Percentiles rank a stretch among this genome's conserved stretches.
Conservation (phyloP, 2,888 invertebrate species). For the Platypus cylindrus region DNA sequence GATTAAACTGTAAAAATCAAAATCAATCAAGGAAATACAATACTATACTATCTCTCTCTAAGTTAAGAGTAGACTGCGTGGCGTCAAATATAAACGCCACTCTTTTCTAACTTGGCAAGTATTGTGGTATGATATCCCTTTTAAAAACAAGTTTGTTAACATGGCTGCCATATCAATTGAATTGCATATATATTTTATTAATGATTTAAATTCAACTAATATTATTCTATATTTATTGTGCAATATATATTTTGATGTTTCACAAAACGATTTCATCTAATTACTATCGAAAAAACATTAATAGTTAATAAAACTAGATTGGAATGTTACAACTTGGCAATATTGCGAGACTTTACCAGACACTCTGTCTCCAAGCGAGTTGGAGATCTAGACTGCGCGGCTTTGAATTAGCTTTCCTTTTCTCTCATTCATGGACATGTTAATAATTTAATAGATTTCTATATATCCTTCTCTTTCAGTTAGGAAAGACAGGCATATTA, state of each 20-base stretch:
- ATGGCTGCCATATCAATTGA: conserved; percentile 43
- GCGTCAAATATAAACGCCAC: conserved; percentile 11
- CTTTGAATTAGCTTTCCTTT: conserved; percentile 40
- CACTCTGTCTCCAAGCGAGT: conserved; percentile 86
- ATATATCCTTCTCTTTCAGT: too few species aligned
- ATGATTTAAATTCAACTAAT: neutral
- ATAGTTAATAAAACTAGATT: conserved; percentile 6
- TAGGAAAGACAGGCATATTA: too few species aligned
- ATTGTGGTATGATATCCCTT: conserved; percentile 48
- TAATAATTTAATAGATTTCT: too few species aligned
- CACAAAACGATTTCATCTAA: neutral
- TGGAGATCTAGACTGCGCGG: conserved; percentile 61
- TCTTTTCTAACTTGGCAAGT: conserved; percentile 11
- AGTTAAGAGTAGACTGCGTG: conserved; percentile 9
- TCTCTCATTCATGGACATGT: conserved; percentile 25
- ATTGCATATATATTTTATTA: too few species aligned
- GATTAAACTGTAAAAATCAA: conserved; percentile 45
- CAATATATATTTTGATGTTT: neutral
- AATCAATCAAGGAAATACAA: conserved; percentile 16
- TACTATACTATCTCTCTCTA: conserved; percentile 9
- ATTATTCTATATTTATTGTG: neutral
- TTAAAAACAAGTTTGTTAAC: conserved; percentile 55
- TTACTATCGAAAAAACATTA: neutral
- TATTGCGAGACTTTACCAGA: conserved; percentile 69
- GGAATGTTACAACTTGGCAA: conserved; percentile 48